A percentile compares a stretch with the other conserved stretches of the same genome.
phyloP scores from a whole-genome alignment of 2,888 invertebrate genomes.

The Athalia circularis region DNA sequence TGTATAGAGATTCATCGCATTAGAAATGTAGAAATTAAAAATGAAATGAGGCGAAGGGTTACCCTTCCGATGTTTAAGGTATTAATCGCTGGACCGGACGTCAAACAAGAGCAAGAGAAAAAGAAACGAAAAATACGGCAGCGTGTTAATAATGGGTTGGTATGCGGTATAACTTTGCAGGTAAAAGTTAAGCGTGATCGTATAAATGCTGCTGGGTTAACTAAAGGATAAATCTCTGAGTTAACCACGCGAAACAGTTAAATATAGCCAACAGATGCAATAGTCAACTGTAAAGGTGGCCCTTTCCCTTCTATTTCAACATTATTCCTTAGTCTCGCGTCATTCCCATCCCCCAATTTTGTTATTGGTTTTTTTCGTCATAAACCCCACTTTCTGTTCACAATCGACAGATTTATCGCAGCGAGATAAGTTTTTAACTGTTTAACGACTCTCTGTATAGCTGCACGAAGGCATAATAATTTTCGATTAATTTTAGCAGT shows the following conservation, averaged over 20 bases:
- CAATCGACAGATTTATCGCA: not conserved
- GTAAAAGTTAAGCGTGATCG: constrained; percentile 12
- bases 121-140: constrained; percentile 1
- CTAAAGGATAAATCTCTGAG: constrained; percentile 17
- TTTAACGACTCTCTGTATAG: constrained; percentile 7
- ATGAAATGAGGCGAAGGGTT: constrained; percentile 15
- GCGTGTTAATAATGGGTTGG: constrained; percentile 35
- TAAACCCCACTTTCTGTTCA: not conserved
- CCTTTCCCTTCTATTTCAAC: no score
- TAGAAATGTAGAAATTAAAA: not conserved
- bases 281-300: not conserved
- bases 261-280: constrained; percentile 9
- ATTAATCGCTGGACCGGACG: constrained; percentile 28
- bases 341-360: not conserved
- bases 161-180: constrained; percentile 20
- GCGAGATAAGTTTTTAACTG: constrained; percentile 7
- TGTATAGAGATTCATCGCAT: not conserved
- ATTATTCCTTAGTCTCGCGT: no score
- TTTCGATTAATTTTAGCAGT: not conserved
- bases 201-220: constrained; percentile 5
- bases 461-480: constrained; percentile 6
- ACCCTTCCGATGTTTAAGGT: constrained; percentile 27
- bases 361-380: not conserved
- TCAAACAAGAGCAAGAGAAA: not conserved
- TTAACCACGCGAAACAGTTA: constrained; percentile 10